phyloP scores from a whole-genome alignment of 2,113 vertebrate species.

The Dissostichus mawsoni region DNA sequence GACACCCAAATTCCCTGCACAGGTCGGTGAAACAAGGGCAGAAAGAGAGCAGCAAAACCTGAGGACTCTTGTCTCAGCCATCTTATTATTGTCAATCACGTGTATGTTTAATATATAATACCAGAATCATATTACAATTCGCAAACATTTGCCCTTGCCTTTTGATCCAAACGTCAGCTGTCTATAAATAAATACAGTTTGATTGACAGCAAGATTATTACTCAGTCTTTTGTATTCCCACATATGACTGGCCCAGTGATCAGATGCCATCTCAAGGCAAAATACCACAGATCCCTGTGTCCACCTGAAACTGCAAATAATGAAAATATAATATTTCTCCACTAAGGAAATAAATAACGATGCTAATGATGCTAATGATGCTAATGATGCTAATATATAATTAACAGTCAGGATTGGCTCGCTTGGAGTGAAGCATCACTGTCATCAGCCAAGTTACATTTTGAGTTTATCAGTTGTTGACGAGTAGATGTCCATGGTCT shows the following conservation, averaged over 20 bases:
- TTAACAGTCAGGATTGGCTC: no score
- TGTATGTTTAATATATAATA: neutral
- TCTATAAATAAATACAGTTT: neutral
- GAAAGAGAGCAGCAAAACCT: neutral
- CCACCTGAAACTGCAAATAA: neutral
- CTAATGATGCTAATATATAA: no score
- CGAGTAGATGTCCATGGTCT: neutral
- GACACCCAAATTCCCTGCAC: constrained; percentile 12
- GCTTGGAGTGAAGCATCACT: neutral
- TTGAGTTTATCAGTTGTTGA: neutral
- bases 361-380: no score
- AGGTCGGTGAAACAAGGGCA: neutral
- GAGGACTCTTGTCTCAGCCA: neutral
- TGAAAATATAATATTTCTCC: no score
- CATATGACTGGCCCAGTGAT: constrained; percentile 1
- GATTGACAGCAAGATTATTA: constrained; percentile 11
- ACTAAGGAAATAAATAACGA: neutral
- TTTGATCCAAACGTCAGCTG: neutral
- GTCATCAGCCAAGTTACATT: neutral
- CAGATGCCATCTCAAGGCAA: neutral
- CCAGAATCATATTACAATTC: neutral
- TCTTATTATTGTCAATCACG: neutral
- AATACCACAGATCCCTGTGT: constrained; percentile 3
- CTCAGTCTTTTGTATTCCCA: constrained; percentile 11
- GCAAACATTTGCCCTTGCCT: neutral